Evolutionary conservation across 2,888 invertebrate species (phyloP), one percentile per base, ranked within the genome.

Genomic region (Cerceris rybyensis): DNA sequence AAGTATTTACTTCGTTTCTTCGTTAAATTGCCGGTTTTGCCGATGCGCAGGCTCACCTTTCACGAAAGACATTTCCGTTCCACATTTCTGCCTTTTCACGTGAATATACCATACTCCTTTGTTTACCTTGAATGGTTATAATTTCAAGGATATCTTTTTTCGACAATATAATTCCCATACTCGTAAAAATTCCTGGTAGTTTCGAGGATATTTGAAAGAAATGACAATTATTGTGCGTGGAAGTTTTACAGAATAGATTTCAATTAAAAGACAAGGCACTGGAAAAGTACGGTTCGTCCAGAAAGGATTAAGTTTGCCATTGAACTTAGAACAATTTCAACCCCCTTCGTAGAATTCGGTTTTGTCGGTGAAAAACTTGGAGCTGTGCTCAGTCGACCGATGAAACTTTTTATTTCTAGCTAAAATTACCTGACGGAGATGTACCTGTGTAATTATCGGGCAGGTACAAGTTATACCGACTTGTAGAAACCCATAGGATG

Each of bases 1-100:
- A 13, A 28, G 16, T 39, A 13, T 28, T 60, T 57, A 13, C 42
- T 60, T 57, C 49, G 57, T 42, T 61, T 55, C 17, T 63, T 50
- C 54, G 43, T 61, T n/a, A 49, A 52, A 58, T 61, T 54, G 7
- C 9, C 57, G 63, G 63, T 49, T 16, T 57, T 55, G 42, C 65
- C 39, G 59, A 65, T 16, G 52, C 28, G 58, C 50, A 16, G 43
- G 9, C n/a, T 28, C 28, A 7, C n/a, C 16, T 58, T 68, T 49
- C 43, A 28, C 16, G 13, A 58, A 58, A 64, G 39, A 28, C 43
- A 63, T 13, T 64, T 71, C 67, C 41, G 52, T 11, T 57, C n/a
- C 41, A 59, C 54, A 54, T 65, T 65, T 11, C 39, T 49, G 39
- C 14, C 13, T 41, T 43, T 52, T 39, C 46, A 39, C 46, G 43